Evolutionary conservation across 2,888 invertebrate species (phyloP).

Genomic region (Thymelicus lineola): DNA sequence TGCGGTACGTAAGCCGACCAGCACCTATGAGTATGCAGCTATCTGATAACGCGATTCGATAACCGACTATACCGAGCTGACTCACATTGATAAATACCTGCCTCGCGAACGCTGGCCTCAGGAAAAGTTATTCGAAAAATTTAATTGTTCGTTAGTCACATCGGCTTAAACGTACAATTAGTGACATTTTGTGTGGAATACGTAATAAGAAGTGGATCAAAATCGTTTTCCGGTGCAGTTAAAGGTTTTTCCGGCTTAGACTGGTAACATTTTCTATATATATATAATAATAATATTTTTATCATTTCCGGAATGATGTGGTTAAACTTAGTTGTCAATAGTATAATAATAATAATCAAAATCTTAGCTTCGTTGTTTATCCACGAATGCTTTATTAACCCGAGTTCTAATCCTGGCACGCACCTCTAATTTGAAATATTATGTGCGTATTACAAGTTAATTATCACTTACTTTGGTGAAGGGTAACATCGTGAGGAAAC

Average conservation of each 20-base stretch:
- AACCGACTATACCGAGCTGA: conserved; percentile 69
- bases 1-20: conserved; percentile 47
- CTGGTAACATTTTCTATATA: conserved; percentile 15
- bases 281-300: no score
- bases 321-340: no score
- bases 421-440: no score
- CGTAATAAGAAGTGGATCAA: background rate
- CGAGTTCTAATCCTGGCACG: no score
- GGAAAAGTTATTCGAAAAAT: conserved; percentile 4
- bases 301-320: no score
- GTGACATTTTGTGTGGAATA: background rate
- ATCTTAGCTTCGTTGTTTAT: no score
- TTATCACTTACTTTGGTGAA: no score
- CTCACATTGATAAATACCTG: conserved; percentile 57
- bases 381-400: no score
- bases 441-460: no score
- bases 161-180: background rate
- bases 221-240: background rate
- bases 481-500: no score
- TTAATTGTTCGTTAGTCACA: background rate
- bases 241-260: background rate
- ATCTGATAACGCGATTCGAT: conserved; percentile 78
- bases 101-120: conserved; percentile 21
- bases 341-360: no score
- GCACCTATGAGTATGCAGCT: conserved; percentile 49